Evolutionary conservation across 2,113 vertebrate genomes (phyloP).

Genomic region (Scopus umbretta): DNA sequence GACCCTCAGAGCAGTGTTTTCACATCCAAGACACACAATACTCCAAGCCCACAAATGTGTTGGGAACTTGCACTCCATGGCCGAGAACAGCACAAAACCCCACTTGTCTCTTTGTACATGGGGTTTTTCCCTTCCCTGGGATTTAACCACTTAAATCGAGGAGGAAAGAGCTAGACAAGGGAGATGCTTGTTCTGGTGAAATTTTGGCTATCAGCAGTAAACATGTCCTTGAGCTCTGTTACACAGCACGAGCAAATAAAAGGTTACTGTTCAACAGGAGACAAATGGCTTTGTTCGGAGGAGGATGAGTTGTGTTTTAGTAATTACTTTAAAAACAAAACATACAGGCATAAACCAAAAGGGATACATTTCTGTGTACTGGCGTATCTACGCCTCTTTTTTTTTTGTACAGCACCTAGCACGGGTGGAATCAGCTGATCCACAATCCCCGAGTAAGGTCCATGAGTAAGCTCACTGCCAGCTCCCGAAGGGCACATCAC

Average conservation of each 20-base stretch:
- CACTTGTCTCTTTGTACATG: not conserved
- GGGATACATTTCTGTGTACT: not conserved
- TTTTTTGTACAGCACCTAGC: not conserved
- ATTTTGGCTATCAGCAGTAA: slow-evolving; percentile 26
- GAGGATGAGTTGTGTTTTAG: not conserved
- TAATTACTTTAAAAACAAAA: not conserved
- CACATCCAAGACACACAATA: not conserved
- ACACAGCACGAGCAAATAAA: slow-evolving; percentile 20
- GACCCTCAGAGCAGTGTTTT: not conserved
- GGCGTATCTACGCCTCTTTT: not conserved
- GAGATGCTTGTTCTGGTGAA: not conserved
- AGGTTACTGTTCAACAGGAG: slow-evolving; percentile 48
- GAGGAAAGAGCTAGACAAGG: not conserved
- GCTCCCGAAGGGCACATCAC: not conserved
- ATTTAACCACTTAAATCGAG: not conserved
- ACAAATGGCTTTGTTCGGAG: slow-evolving; percentile 5
- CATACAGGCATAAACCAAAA: not conserved
- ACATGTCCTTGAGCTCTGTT: slow-evolving; percentile 28
- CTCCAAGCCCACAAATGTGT: not conserved
- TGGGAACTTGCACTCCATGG: not conserved
- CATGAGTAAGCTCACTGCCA: not conserved
- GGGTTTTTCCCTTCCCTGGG: not conserved
- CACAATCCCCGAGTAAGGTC: not conserved
- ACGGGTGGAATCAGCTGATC: not conserved
- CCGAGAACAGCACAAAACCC: not conserved